These are phyloP conservation scores for Charina bottae DNA, from an alignment of 2,113 vertebrate genomes.

Conservation along the genomic window DNA sequence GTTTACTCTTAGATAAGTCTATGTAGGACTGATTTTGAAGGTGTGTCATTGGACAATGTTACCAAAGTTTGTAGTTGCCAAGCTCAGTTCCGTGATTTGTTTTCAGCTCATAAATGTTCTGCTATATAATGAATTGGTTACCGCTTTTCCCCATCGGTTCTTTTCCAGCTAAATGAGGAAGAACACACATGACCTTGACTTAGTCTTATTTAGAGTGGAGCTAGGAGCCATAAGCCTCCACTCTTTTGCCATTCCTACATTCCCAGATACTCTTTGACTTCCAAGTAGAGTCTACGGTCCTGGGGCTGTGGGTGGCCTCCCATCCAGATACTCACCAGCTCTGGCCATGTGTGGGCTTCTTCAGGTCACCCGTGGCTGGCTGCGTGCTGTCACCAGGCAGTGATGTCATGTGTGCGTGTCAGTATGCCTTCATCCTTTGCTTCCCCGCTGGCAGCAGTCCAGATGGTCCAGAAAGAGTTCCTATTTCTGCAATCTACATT, in stretches of 20 bases:
- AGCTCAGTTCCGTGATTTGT: not conserved
- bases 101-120: not conserved
- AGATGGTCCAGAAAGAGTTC: not conserved
- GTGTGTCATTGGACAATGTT: not conserved
- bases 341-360: too few species aligned
- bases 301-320: too few species aligned
- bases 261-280: too few species aligned
- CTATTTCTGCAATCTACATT: not conserved
- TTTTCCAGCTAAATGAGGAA: not conserved
- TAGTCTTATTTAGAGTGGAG: too few species aligned
- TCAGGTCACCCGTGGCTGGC: too few species aligned
- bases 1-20: too few species aligned
- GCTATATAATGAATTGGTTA: not conserved
- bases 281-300: too few species aligned
- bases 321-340: too few species aligned
- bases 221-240: too few species aligned
- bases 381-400: too few species aligned
- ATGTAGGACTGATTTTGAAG: not conserved
- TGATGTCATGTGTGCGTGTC: not conserved
- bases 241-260: too few species aligned
- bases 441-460: not conserved
- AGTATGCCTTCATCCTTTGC: not conserved
- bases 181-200: not conserved
- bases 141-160: not conserved
- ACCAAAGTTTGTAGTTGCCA: not conserved